These are phyloP conservation scores for Albula goreensis DNA, from an alignment of 2,113 vertebrate genomes.

Conservation along the genomic window DNA sequence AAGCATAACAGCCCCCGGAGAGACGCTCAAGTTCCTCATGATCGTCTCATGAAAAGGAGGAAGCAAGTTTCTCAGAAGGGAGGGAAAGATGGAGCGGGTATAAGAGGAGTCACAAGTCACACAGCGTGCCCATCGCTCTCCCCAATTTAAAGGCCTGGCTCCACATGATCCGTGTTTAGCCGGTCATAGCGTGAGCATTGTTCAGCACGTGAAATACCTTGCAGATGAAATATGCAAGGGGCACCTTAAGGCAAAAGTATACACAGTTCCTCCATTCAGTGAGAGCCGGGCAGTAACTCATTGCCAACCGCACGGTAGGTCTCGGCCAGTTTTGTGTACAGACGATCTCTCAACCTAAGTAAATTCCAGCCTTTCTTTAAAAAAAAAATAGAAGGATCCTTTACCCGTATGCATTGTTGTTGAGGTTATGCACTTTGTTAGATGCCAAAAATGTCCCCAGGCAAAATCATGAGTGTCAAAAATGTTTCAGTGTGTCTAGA, in stretches of 20 bases:
- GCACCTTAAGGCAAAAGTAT: neutral
- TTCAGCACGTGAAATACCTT: constrained; percentile 37
- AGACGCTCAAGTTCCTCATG: neutral
- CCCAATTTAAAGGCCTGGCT: constrained; percentile 32
- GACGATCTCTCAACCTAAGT: neutral
- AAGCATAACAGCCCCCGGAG: neutral
- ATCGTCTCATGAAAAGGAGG: neutral
- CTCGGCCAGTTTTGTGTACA: neutral
- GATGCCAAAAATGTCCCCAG: too few species aligned
- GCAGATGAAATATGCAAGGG: constrained; percentile 15
- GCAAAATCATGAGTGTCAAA: too few species aligned
- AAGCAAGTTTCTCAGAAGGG: neutral
- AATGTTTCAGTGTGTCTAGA: neutral
- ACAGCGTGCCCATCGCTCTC: neutral
- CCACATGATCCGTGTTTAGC: constrained; percentile 36
- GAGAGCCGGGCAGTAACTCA: neutral
- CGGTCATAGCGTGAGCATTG: constrained; percentile 22
- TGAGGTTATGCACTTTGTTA: too few species aligned
- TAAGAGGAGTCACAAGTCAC: neutral
- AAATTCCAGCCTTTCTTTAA: too few species aligned
- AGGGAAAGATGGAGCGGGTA: neutral
- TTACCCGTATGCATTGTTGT: too few species aligned
- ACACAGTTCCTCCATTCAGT: neutral
- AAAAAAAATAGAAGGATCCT: too few species aligned
- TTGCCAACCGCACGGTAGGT: neutral